Conservation (phyloP, 2,888 invertebrate species). For the Drosophila neonasuta region DNA sequence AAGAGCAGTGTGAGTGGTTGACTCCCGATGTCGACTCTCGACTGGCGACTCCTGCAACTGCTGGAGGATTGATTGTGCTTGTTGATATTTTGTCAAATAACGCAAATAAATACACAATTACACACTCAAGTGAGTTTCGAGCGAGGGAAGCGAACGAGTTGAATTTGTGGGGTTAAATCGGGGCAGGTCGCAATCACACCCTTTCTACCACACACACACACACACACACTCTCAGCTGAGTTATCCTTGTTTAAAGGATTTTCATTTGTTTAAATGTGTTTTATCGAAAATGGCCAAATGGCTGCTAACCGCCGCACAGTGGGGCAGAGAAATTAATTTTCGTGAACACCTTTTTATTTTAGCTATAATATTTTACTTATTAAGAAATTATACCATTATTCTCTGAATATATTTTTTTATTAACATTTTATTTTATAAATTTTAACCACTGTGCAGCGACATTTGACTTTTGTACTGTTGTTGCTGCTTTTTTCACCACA, state of each 20-base stretch:
- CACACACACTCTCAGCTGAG: slow-evolving; percentile 20
- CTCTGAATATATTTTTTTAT: neutral
- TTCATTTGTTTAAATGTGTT: slow-evolving; percentile 77
- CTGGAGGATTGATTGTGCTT: slow-evolving; percentile 79
- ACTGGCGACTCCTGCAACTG: slow-evolving; percentile 52
- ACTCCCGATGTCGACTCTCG: slow-evolving; percentile 35
- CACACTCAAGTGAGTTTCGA: slow-evolving; percentile 79
- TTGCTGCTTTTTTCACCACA: slow-evolving; percentile 53
- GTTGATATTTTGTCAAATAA: slow-evolving; percentile 81
- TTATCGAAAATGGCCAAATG: slow-evolving; percentile 76
- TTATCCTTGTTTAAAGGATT: slow-evolving; percentile 76
- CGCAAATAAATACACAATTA: slow-evolving; percentile 82
- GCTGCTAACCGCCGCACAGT: slow-evolving; percentile 53
- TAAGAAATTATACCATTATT: neutral
- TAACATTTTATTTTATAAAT: neutral
- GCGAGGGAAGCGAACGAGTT: slow-evolving; percentile 24
- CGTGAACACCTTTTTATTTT: neutral
- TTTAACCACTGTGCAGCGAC: slow-evolving; percentile 58
- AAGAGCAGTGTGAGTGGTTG: slow-evolving; percentile 12
- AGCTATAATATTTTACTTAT: neutral
- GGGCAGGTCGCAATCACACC: slow-evolving; percentile 30
- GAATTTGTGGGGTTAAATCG: slow-evolving; percentile 59
- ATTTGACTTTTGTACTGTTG: slow-evolving; percentile 60
- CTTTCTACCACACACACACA: neutral
- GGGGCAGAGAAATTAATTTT: slow-evolving; percentile 14